Evolutionary conservation across 2,888 invertebrate species (phyloP).

Genomic region (Cyrtodaria siliqua): DNA sequence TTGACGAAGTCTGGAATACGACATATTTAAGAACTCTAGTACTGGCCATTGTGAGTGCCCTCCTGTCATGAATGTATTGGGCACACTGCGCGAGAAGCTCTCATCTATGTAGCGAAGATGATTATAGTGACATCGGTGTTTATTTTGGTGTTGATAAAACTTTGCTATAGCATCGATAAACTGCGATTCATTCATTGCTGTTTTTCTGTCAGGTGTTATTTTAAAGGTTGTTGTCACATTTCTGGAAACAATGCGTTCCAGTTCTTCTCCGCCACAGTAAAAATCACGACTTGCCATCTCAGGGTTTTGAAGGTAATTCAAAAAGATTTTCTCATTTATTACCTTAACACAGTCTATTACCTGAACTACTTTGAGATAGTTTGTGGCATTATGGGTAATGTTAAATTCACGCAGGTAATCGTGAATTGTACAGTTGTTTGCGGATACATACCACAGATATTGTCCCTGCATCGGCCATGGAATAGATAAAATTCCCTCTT

Average conservation of each 20-base stretch:
- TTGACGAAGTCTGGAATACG: conserved; percentile 31
- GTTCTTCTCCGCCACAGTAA: conserved; percentile 48
- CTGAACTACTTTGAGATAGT: conserved; percentile 39
- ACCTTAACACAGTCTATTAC: conserved; percentile 26
- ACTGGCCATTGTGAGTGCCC: conserved; percentile 34
- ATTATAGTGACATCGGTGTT: conserved; percentile 28
- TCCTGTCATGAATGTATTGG: conserved; percentile 44
- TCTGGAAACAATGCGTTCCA: conserved; percentile 41
- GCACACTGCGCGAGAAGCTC: conserved; percentile 30
- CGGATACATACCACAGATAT: conserved; percentile 52
- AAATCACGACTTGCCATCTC: conserved; percentile 38
- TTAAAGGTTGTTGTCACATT: conserved; percentile 37
- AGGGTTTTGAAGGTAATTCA: conserved; percentile 23
- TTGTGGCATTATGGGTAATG: conserved; percentile 14
- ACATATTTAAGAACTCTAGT: conserved; percentile 56
- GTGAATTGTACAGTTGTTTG: conserved; percentile 43
- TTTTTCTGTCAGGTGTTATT: no score
- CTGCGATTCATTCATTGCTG: conserved; percentile 10
- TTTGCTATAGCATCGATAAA: conserved; percentile 36
- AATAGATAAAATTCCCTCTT: conserved; percentile 29
- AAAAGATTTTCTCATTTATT: conserved; percentile 16
- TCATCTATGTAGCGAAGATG: conserved; percentile 47
- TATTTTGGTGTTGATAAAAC: conserved; percentile 37
- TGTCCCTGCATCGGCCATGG: conserved; percentile 58
- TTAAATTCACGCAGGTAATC: conserved; percentile 46